Conservation (phyloP, 2,888 invertebrate genomes). For the Drosophila aldrichi region DNA sequence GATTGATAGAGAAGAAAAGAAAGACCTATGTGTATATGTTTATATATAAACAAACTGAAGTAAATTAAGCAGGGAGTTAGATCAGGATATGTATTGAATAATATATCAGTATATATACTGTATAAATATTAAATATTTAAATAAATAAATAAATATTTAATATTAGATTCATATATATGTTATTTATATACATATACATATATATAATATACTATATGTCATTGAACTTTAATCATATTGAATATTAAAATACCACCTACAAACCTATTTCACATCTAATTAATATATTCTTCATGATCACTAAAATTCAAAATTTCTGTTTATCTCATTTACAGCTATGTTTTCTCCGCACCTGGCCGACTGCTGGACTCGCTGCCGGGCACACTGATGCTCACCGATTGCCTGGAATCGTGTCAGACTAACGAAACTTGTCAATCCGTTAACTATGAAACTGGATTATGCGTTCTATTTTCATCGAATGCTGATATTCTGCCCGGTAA, state of each 20-base stretch:
- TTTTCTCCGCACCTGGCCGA: conserved; percentile 95
- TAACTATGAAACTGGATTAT: conserved; percentile 97
- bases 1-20: neutral
- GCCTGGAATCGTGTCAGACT: conserved; percentile 95
- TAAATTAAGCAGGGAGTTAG: no score
- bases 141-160: no score
- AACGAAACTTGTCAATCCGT: conserved; percentile 96
- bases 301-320: neutral
- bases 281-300: neutral
- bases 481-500: conserved; percentile 95
- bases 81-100: no score
- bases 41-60: neutral
- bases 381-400: conserved; percentile 96
- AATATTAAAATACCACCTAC: neutral
- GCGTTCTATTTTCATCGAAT: conserved; percentile 95
- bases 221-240: neutral
- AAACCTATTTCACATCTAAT: neutral
- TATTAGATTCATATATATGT: no score
- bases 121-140: no score
- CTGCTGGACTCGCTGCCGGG: conserved; percentile 95
- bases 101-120: no score
- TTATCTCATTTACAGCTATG: conserved; percentile 87
- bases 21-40: neutral
- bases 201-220: neutral
- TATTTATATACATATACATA: no score